Percentiles rank a stretch among this genome's conserved stretches.
Evolutionary conservation across 2,113 vertebrate genomes (phyloP).

Genomic region (Leucopsar rothschildi): DNA sequence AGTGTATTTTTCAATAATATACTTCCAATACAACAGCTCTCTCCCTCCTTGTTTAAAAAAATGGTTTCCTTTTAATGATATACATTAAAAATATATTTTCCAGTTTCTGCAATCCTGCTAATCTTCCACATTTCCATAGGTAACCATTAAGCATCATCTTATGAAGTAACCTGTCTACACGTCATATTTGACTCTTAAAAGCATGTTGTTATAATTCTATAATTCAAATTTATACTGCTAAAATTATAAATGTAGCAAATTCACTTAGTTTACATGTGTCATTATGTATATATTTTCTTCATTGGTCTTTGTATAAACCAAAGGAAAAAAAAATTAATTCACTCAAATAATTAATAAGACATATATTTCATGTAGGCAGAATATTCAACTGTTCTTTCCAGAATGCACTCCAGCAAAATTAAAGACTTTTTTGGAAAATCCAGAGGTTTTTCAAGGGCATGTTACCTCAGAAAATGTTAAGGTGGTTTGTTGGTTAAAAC

Average conservation of each 20-base stretch:
- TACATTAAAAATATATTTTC: neutral
- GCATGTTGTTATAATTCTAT: neutral
- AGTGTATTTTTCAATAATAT: neutral
- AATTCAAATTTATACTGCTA: neutral
- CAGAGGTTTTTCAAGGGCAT: neutral
- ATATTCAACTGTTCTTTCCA: neutral
- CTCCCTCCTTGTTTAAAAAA: neutral
- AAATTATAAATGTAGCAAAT: neutral
- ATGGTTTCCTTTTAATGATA: neutral
- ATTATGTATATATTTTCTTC: neutral
- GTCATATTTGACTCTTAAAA: neutral
- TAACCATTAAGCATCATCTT: neutral
- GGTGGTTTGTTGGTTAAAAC: neutral
- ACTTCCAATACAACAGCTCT: neutral
- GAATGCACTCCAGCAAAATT: neutral
- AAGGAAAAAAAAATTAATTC: neutral
- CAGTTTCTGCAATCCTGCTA: neutral
- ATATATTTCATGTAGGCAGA: neutral
- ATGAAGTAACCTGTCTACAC: neutral
- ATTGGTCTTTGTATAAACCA: neutral
- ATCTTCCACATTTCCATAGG: neutral
- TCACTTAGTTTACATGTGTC: neutral
- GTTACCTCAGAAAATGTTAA: neutral
- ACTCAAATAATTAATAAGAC: neutral
- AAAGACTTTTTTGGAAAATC: neutral